Base-by-base conservation (phyloP, 2,888 invertebrate genomes). In the Dynastes grantii region DNA sequence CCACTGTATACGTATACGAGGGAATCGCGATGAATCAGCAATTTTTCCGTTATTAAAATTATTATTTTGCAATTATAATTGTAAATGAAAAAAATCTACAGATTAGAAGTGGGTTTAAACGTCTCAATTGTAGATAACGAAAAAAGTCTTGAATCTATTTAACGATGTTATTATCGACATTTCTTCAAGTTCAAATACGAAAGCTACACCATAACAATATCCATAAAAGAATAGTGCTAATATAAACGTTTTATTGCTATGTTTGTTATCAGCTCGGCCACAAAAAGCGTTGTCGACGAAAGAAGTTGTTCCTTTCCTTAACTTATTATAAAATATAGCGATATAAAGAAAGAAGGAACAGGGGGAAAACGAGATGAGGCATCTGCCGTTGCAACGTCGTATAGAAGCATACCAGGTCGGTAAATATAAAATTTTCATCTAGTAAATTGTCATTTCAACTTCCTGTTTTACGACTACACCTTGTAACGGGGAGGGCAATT, bases 341-440 rank as follows among this genome's bases (percentile, higher is more conserved):
- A 55, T 13, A 55, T 45, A 45, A 45, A 45, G 45, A 45, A 45
- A 55, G 5, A n/a, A n/a, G 55, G 32, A 37, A 37, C 32, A 37
- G 32, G 32, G 32, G 32, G 32, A 37, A 37, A 55, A 55, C 16
- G 13, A 16, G 16, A 55, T 16, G 55, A n/a, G 16, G 55, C 55
- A 55, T 55, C 55, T 55, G 32, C 32, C 32, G 32, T 37, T 37
- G 55, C 55, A 16, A 55, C 6, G 55, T 13, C 5, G 55, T n/a
- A 13, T 51, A 55, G 55, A 45, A 11, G 11, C 11, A 45, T 11
- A 45, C 45, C 45, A 11, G 55, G n/a, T 55, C n/a, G 55, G 16
- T n/a, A 55, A 55, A 55, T 55, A 55, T 55, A 55, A 61, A 61
- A 29, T 29, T 61, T 61, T 61, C 61, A 61, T 61, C 61, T 29